These are phyloP conservation scores for Tichodroma muraria DNA, from an alignment of 2,113 vertebrate species.

Conservation along the genomic window DNA sequence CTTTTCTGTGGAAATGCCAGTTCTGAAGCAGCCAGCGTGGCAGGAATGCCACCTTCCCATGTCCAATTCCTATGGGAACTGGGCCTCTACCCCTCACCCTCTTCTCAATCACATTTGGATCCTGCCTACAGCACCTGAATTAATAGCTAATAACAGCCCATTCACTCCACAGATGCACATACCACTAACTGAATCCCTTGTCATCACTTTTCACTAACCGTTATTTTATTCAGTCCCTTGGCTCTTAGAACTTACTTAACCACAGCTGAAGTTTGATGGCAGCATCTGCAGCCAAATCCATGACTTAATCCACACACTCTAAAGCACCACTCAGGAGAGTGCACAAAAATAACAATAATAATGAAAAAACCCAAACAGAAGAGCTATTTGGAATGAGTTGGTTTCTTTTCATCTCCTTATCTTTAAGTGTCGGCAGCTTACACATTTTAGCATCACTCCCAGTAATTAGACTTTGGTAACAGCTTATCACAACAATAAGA, in stretches of 20 bases:
- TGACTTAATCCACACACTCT: neutral
- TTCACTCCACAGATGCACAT: neutral
- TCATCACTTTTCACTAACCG: neutral
- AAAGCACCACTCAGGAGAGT: neutral
- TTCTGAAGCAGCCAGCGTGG: neutral
- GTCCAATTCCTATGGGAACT: neutral
- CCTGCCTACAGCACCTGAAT: neutral
- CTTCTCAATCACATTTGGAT: neutral
- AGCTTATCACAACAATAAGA: slow-evolving; percentile 50
- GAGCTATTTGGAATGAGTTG: neutral
- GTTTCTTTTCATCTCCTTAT: slow-evolving; percentile 41
- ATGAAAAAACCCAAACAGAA: neutral
- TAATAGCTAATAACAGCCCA: neutral
- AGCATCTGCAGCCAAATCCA: neutral
- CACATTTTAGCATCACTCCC: neutral
- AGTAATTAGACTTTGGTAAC: slow-evolving; percentile 43
- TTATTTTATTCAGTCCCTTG: neutral
- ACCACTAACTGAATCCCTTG: neutral
- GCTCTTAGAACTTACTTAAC: neutral
- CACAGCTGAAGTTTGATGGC: neutral
- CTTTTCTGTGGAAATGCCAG: neutral
- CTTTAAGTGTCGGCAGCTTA: slow-evolving; percentile 10
- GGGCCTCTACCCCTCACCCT: neutral
- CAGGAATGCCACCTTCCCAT: neutral
- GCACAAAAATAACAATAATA: neutral